Evolutionary conservation across 1,140 invertebrate genomes (phyloP).

Genomic region (Hyles vespertilio): DNA sequence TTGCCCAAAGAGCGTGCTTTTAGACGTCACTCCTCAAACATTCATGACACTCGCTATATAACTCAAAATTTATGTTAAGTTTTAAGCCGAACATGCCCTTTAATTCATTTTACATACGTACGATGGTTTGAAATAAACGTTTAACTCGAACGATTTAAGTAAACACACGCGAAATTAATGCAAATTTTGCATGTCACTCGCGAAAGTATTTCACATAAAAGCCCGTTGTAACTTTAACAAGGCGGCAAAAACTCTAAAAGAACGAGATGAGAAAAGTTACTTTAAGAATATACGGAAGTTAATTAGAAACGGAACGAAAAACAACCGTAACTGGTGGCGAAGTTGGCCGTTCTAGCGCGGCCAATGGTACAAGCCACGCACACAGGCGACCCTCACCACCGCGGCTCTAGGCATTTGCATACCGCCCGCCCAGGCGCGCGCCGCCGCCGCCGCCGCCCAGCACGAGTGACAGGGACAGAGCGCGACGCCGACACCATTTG

Average conservation of each 20-base stretch:
- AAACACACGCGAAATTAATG: conserved; percentile 48
- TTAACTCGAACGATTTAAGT: conserved; percentile 33
- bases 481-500: conserved; percentile 36
- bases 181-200: conserved; percentile 59
- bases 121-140: conserved; percentile 24
- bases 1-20: conserved; percentile 41
- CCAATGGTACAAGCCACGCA: conserved; percentile 71
- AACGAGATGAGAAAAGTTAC: conserved; percentile 73
- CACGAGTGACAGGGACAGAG: conserved; percentile 66
- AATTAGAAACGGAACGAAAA: conserved; percentile 74
- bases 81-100: conserved; percentile 41
- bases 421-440: conserved; percentile 71
- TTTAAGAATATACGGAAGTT: conserved; percentile 73
- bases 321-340: conserved; percentile 75
- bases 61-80: conserved; percentile 41
- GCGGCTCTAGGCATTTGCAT: conserved; percentile 66
- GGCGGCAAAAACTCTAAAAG: conserved; percentile 44
- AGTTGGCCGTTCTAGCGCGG: conserved; percentile 72
- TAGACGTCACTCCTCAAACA: conserved; percentile 62
- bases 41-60: conserved; percentile 54
- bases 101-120: conserved; percentile 56
- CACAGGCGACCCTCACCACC: conserved; percentile 56
- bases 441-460: conserved; percentile 70
- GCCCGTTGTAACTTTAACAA: conserved; percentile 42
- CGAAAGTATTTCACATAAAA: conserved; percentile 60